Evolutionary conservation across 2,113 vertebrate species (phyloP).

Genomic region (Corythoichthys haematopterus): DNA sequence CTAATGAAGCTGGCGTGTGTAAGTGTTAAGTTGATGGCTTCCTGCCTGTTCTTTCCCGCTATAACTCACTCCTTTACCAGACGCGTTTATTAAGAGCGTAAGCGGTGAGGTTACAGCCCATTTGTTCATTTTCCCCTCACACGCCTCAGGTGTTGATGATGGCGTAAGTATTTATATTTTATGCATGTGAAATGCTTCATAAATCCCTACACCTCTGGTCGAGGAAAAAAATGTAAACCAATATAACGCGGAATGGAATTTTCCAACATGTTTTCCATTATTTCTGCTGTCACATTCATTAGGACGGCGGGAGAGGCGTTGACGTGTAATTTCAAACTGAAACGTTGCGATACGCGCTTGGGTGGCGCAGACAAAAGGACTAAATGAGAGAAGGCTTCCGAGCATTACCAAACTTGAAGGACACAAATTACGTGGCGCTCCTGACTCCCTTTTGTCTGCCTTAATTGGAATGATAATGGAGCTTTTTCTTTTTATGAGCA

Average conservation of each 20-base stretch:
- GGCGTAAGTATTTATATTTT: not conserved
- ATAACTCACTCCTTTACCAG: not conserved
- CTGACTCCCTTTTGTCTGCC: constrained; percentile 63
- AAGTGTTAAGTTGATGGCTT: not conserved
- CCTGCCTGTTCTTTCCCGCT: not conserved
- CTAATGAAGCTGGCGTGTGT: not conserved
- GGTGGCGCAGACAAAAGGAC: not conserved
- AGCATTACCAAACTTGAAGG: constrained; percentile 71
- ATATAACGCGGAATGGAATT: not conserved
- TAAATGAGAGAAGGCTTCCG: constrained; percentile 49
- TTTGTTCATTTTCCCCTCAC: not conserved
- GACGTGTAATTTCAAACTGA: constrained; percentile 5
- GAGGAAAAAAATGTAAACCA: not conserved
- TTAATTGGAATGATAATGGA: constrained; percentile 74
- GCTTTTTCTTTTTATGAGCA: constrained; percentile 39
- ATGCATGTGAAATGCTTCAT: not conserved
- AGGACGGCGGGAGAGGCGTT: not conserved
- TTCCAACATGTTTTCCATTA: constrained; percentile 3
- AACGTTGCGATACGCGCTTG: not conserved
- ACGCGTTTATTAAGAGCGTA: constrained; percentile 1
- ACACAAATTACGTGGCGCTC: constrained; percentile 66
- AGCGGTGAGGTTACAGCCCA: constrained; percentile 1
- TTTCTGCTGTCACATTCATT: constrained; percentile 1
- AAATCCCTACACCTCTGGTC: not conserved
- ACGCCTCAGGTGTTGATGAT: not conserved